Percentiles rank a stretch among this genome's conserved stretches.
Conservation (phyloP, 2,797 vertebrate genomes). For the Brachyrhaphis roseni region DNA sequence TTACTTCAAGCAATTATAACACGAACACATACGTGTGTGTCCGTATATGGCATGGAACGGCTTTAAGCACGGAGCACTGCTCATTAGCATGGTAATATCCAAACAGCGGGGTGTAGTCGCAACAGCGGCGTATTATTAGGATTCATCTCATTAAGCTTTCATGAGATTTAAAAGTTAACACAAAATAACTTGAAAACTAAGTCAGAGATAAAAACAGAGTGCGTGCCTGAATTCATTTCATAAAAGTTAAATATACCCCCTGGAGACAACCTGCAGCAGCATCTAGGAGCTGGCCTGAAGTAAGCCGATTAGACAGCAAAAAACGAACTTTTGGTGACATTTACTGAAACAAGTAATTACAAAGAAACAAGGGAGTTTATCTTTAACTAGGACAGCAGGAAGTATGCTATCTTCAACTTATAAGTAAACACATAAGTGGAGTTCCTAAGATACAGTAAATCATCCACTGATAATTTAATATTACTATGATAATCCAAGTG, state of each 20-base stretch:
- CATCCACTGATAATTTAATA: background rate
- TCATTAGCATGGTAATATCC: slow-evolving; percentile 86
- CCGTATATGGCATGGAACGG: slow-evolving; percentile 62
- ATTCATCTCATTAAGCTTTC: slow-evolving; percentile 86
- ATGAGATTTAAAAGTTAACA: slow-evolving; percentile 84
- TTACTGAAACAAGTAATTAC: slow-evolving; percentile 43
- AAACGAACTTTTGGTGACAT: slow-evolving; percentile 41
- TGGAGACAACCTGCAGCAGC: slow-evolving; percentile 42
- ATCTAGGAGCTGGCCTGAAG: slow-evolving; percentile 21
- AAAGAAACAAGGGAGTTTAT: slow-evolving; percentile 34
- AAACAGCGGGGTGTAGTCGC: slow-evolving; percentile 80
- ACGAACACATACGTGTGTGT: slow-evolving; percentile 52
- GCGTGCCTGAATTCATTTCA: slow-evolving; percentile 45
- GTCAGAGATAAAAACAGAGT: slow-evolving; percentile 56
- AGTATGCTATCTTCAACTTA: background rate
- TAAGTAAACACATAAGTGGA: slow-evolving; percentile 1
- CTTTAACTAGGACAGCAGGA: slow-evolving; percentile 27
- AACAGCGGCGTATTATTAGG: slow-evolving; percentile 75
- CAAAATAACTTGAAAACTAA: slow-evolving; percentile 70
- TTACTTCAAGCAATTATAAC: slow-evolving; percentile 34
- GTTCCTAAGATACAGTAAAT: background rate
- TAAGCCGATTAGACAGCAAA: slow-evolving; percentile 47
- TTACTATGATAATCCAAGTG: slow-evolving; percentile 2
- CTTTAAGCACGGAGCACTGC: slow-evolving; percentile 73
- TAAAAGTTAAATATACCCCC: slow-evolving; percentile 53